phyloP scores from a whole-genome alignment of 2,113 vertebrate genomes.

The Antigone vipio region DNA sequence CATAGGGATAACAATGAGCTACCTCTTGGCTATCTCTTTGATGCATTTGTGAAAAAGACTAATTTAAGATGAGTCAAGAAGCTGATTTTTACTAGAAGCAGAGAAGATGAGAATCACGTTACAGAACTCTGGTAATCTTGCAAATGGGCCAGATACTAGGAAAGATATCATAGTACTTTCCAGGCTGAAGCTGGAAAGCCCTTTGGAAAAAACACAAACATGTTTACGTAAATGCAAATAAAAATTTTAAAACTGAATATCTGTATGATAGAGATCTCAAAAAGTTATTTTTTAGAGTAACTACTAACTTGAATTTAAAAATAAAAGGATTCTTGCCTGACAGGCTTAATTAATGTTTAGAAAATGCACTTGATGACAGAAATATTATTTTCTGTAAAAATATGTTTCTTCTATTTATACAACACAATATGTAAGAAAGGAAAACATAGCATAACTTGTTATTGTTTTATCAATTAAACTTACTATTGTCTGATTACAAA shows the following conservation, averaged over 20 bases:
- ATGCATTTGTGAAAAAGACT: not conserved
- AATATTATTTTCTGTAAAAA: not conserved
- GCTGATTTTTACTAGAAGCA: not conserved
- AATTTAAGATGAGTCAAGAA: not conserved
- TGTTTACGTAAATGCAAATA: not conserved
- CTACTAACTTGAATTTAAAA: not conserved
- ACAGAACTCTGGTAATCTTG: not conserved
- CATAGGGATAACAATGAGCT: accelerated
- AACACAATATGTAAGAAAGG: not conserved
- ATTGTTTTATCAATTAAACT: not conserved
- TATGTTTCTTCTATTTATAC: not conserved
- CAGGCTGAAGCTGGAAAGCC: not conserved
- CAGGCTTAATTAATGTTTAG: not conserved
- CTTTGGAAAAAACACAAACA: not conserved
- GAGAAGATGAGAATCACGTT: not conserved
- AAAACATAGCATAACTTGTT: not conserved
- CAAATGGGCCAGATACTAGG: not conserved
- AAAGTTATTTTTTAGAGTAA: not conserved
- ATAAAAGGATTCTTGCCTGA: not conserved
- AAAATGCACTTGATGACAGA: not conserved
- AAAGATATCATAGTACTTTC: not conserved
- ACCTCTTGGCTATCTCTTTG: not conserved
- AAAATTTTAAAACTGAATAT: not conserved
- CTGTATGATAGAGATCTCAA: not conserved
- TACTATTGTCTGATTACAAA: not conserved